Evolutionary conservation across 37 sponge, comb jelly and placozoan genomes (phyloP).

Genomic region (Diacarnus erythraeanus): DNA sequence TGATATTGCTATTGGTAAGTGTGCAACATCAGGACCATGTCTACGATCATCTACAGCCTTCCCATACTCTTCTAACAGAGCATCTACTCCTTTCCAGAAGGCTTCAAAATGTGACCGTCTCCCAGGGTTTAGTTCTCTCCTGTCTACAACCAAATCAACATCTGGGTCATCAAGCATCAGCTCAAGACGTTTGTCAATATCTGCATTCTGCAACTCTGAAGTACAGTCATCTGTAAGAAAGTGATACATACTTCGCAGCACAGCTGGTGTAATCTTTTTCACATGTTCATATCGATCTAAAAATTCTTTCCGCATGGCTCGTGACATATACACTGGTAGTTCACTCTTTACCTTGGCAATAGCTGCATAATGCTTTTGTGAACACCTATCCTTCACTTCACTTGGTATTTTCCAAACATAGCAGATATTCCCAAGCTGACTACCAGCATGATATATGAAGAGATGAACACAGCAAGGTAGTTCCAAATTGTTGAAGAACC

Average conservation of each 20-base stretch:
- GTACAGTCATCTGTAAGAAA: constrained; percentile 1
- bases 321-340: not conserved
- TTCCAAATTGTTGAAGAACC: too few relatives aligned
- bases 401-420: not conserved
- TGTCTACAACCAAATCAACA: not conserved
- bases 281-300: not conserved
- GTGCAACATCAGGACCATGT: constrained; percentile 18
- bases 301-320: constrained; percentile 1
- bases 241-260: not conserved
- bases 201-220: not conserved
- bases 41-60: constrained; percentile 43
- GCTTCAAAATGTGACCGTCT: not conserved
- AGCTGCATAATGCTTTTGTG: not conserved
- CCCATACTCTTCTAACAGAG: not conserved
- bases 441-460: not conserved
- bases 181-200: not conserved
- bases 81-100: not conserved
- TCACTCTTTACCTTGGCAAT: not conserved
- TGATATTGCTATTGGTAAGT: constrained; percentile 15
- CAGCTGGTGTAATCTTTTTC: not conserved
- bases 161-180: not conserved
- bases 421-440: not conserved
- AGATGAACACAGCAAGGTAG: too few relatives aligned
- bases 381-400: not conserved
- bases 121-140: not conserved